Evolutionary conservation across 2,888 invertebrate species (phyloP), one percentile per base, ranked within the genome.

Genomic region (Epiperipatus broadwayi): DNA sequence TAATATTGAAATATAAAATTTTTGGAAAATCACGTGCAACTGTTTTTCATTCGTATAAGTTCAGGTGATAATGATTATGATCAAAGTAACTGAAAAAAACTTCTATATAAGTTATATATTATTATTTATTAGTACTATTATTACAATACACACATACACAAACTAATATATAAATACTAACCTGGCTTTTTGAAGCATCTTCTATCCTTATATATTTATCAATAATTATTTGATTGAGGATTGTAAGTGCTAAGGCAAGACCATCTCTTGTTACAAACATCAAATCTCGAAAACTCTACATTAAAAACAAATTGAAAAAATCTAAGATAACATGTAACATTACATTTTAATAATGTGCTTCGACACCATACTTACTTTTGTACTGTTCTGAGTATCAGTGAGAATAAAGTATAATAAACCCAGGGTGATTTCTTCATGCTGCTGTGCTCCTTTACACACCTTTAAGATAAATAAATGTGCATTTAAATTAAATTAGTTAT

Each of bases 341-440:
- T n/a, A n/a, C n/a, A n/a, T n/a, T n/a, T n/a, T n/a, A n/a, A n/a
- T n/a, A n/a, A n/a, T n/a, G n/a, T n/a, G n/a, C n/a, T n/a, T n/a
- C n/a, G n/a, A n/a, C n/a, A 18, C 8, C 10, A 5, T 5, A 39
- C 42, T 44, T 47, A 60, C 60, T 51, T 53, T 56, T 7, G 50
- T 38, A 31, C 55, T 55, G 34, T 46, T 49, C 46, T 70, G 70
- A 41, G 78, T 76, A 57, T 93, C 89, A 16, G 78, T 76, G 46
- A 93, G 68, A 52, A 91, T 84, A 41, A 74, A 73, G 59, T 80
- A 80, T 42, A 93, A 65, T 57, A 93, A 71, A 37, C 91, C 93
- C 47, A 87, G 63, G 39, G 81, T 84, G 43, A 89, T 77, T 53
- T 93, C 91, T 60, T 93, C 91, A 65, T 89, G 85, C 53, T 77